Conservation (phyloP, 2,888 invertebrate species). For the Bedellia somnulentella region DNA sequence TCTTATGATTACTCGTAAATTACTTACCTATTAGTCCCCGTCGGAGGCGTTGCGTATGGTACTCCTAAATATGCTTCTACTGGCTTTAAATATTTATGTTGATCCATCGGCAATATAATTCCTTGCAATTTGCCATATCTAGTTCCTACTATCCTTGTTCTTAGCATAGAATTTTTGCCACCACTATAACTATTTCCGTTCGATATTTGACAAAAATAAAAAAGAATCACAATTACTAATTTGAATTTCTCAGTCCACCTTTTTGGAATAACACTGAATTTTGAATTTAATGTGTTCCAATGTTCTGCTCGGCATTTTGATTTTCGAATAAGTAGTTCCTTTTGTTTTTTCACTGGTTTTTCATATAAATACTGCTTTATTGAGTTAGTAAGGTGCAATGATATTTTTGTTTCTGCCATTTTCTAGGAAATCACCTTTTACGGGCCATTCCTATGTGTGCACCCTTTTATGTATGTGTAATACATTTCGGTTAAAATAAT, state of each 20-base stretch:
- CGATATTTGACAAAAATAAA: constrained; percentile 30
- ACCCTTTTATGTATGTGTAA: too few species aligned
- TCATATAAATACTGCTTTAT: constrained; percentile 37
- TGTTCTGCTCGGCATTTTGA: background rate
- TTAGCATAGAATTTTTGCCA: constrained; percentile 67
- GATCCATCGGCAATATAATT: constrained; percentile 76
- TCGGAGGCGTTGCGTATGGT: constrained; percentile 85
- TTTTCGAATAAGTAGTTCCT: constrained; percentile 1
- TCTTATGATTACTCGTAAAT: too few species aligned
- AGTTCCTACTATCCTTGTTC: constrained; percentile 80
- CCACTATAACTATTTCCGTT: constrained; percentile 38
- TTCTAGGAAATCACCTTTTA: constrained; percentile 49
- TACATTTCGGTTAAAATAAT: too few species aligned
- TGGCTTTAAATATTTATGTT: constrained; percentile 72
- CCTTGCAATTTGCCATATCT: constrained; percentile 85
- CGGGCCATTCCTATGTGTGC: constrained; percentile 39
- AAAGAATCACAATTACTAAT: constrained; percentile 29
- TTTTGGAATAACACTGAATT: background rate
- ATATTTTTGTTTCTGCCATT: constrained; percentile 48
- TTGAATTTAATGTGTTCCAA: background rate
- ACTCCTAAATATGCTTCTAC: constrained; percentile 83
- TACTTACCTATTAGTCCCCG: constrained; percentile 73
- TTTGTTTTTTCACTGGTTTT: constrained; percentile 5
- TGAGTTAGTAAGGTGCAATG: constrained; percentile 51
- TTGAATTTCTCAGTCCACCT: constrained; percentile 25